These are phyloP conservation scores for Lysandra bellargus DNA, from an alignment of 2,888 invertebrate species.

Conservation along the genomic window DNA sequence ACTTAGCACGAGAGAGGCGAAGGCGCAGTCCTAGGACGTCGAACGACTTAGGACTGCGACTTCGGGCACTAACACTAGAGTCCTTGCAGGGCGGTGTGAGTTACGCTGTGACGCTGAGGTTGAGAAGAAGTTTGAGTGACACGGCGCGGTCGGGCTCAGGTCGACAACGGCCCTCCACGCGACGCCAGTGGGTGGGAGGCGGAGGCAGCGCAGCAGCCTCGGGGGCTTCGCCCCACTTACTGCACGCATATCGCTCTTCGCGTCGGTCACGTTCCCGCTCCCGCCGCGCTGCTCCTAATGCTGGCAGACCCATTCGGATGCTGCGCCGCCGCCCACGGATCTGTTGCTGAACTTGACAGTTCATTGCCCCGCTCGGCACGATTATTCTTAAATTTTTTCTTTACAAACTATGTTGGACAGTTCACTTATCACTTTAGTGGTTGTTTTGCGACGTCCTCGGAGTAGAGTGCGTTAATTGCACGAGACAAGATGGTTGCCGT, in stretches of 20 bases:
- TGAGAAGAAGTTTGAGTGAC: constrained; percentile 83
- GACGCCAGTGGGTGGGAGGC: constrained; percentile 89
- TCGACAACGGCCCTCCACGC: constrained; percentile 67
- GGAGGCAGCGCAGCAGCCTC: constrained; percentile 88
- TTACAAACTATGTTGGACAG: constrained; percentile 47
- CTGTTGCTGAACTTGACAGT: constrained; percentile 55
- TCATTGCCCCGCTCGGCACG: constrained; percentile 50
- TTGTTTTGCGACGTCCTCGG: constrained; percentile 53
- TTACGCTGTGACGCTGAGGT: constrained; percentile 71
- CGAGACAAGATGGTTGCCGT: constrained; percentile 68
- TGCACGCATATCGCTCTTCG: constrained; percentile 82
- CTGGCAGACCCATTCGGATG: constrained; percentile 52
- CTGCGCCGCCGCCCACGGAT: constrained; percentile 56
- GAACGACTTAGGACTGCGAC: constrained; percentile 49
- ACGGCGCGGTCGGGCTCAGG: constrained; percentile 79
- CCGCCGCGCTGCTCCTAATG: constrained; percentile 47
- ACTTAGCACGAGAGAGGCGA: constrained; percentile 69
- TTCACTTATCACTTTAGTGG: constrained; percentile 61
- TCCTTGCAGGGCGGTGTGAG: constrained; percentile 53
- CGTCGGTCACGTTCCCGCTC: constrained; percentile 49
- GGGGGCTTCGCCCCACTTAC: constrained; percentile 91
- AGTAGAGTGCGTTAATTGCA: constrained; percentile 55
- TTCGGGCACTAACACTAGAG: constrained; percentile 68
- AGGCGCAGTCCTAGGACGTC: constrained; percentile 50
- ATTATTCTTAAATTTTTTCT: constrained; percentile 45